Evolutionary conservation across 2,888 invertebrate species (phyloP).

Genomic region (Laothoe populi): DNA sequence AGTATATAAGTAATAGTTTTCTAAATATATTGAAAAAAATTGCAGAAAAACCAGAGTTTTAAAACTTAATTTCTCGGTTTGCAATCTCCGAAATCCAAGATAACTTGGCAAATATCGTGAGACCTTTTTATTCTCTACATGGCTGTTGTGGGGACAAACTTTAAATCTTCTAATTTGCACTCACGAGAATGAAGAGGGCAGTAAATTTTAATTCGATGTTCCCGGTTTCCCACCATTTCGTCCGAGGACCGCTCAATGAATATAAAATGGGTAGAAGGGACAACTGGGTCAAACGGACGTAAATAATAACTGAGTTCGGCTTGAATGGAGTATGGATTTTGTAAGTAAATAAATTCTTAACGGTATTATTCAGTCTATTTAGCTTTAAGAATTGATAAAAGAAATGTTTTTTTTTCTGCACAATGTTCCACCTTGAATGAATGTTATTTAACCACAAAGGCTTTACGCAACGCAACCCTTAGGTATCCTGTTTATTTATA

Average conservation of each 20-base stretch:
- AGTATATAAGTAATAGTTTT: too few species aligned
- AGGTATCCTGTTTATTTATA: too few species aligned
- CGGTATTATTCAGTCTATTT: not conserved
- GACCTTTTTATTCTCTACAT: not conserved
- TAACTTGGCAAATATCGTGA: not conserved
- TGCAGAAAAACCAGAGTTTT: too few species aligned
- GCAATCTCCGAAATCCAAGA: not conserved
- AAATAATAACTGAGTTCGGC: constrained; percentile 33
- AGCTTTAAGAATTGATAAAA: not conserved
- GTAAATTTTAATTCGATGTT: constrained; percentile 32
- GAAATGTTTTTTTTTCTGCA: not conserved
- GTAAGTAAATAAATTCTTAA: not conserved
- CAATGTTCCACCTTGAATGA: too few species aligned
- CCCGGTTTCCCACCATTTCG: constrained; percentile 34
- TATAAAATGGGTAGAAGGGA: constrained; percentile 37
- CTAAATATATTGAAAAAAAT: too few species aligned
- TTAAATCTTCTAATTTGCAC: constrained; percentile 52
- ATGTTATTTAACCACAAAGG: too few species aligned
- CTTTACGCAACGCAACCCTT: too few species aligned
- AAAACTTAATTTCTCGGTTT: not conserved
- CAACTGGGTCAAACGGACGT: constrained; percentile 33
- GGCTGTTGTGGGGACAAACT: constrained; percentile 34
- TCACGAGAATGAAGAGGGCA: constrained; percentile 46
- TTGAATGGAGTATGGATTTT: constrained; percentile 7
- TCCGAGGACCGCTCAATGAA: constrained; percentile 44